Evolutionary conservation across 2,888 invertebrate genomes (phyloP).

Genomic region (Saturnia japonica): DNA sequence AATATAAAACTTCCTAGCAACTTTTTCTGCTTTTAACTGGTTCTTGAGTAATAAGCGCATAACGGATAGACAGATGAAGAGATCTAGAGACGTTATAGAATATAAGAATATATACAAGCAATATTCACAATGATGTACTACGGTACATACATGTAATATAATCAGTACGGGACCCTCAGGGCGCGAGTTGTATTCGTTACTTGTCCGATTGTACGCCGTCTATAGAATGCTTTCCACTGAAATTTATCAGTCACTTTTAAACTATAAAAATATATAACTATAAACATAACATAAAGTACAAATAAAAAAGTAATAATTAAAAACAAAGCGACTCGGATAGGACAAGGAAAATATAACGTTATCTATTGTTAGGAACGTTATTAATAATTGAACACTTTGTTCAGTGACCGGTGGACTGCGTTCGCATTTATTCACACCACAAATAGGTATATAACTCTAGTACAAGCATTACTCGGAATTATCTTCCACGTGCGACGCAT

Average conservation of each 20-base stretch:
- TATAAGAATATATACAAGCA: no score
- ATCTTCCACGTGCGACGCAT: constrained; percentile 59
- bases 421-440: constrained; percentile 43
- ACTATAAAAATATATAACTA: neutral
- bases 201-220: no score
- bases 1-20: no score
- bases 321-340: constrained; percentile 29
- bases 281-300: neutral
- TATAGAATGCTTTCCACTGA: no score
- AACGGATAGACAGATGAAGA: no score
- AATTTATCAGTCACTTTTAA: neutral
- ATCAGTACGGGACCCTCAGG: no score
- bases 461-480: constrained; percentile 56
- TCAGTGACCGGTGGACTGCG: constrained; percentile 25
- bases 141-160: no score
- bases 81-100: no score
- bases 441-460: constrained; percentile 39
- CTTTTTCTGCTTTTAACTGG: no score
- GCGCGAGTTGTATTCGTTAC: no score
- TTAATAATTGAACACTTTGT: constrained; percentile 36
- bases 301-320: constrained; percentile 22
- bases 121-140: no score
- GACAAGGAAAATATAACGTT: constrained; percentile 57
- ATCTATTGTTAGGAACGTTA: constrained; percentile 45
- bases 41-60: no score